Evolutionary conservation across 2,113 vertebrate genomes (phyloP).

Genomic region (Sebastes fasciatus): DNA sequence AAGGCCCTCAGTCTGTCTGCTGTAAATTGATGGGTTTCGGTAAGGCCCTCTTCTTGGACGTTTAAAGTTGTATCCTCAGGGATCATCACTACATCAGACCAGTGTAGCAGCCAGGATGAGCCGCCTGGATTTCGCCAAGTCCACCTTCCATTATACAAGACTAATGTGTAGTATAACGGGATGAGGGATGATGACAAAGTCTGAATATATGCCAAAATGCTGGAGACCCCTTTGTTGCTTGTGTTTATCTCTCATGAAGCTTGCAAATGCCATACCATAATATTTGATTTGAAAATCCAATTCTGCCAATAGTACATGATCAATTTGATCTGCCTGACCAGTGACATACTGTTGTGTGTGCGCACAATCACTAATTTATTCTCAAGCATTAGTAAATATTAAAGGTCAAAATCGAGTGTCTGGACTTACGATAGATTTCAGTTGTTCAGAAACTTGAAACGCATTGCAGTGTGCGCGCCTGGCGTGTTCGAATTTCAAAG

Average conservation of each 20-base stretch:
- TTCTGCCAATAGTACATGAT: not conserved
- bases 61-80: slow-evolving; percentile 29
- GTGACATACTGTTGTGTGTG: not conserved
- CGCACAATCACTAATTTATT: not conserved
- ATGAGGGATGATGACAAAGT: not conserved
- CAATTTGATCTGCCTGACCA: not conserved
- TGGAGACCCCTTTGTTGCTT: not conserved
- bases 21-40: slow-evolving; percentile 37
- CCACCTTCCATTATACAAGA: slow-evolving; percentile 46
- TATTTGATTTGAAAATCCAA: not conserved
- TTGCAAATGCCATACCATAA: slow-evolving; percentile 1
- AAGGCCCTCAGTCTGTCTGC: slow-evolving; percentile 51
- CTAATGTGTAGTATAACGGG: slow-evolving; percentile 24
- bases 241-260: slow-evolving; percentile 20
- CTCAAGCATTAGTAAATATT: not conserved
- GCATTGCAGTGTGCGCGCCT: too few species aligned
- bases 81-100: slow-evolving; percentile 58
- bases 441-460: too few species aligned
- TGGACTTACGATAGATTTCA: not conserved
- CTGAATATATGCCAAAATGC: not conserved
- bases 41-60: slow-evolving; percentile 60
- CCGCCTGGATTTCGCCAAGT: slow-evolving; percentile 51
- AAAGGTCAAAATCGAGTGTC: not conserved
- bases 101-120: slow-evolving; percentile 65
- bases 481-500: not conserved